These are phyloP conservation scores for Phrynocephalus versicolor DNA, from an alignment of 2,113 vertebrate genomes.

Conservation along the genomic window DNA sequence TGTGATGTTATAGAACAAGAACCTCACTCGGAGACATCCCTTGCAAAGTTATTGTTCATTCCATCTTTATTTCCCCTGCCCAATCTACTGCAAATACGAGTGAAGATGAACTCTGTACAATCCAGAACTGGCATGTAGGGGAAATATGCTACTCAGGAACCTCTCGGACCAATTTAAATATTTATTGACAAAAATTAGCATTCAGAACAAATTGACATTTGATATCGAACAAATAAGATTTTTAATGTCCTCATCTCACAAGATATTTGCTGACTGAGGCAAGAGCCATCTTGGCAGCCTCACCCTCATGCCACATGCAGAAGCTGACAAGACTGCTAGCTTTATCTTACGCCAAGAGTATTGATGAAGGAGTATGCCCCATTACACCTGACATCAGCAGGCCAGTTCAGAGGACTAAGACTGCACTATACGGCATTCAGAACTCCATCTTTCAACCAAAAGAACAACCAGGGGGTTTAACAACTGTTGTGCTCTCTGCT, in stretches of 20 bases:
- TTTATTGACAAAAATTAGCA: neutral
- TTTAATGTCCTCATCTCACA: neutral
- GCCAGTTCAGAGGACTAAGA: too few relatives aligned
- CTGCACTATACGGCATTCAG: too few relatives aligned
- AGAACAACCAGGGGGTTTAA: too few relatives aligned
- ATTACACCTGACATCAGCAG: too few relatives aligned
- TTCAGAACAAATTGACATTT: neutral
- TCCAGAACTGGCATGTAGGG: neutral
- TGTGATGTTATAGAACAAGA: neutral
- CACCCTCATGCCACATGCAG: too few relatives aligned
- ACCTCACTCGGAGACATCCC: neutral
- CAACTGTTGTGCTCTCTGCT: too few relatives aligned
- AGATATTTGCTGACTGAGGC: too few relatives aligned
- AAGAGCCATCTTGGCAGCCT: too few relatives aligned
- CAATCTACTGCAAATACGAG: neutral
- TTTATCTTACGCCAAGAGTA: neutral
- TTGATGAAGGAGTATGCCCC: too few relatives aligned
- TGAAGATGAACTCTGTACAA: neutral
- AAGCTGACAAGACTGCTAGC: neutral
- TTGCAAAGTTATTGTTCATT: neutral
- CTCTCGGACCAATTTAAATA: neutral
- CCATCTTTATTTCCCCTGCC: neutral
- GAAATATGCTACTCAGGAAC: neutral
- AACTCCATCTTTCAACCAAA: too few relatives aligned
- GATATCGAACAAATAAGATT: neutral